A percentile compares a stretch with the other conserved stretches of the same genome.
Conservation (phyloP, 2,113 vertebrate genomes). For the Tapirus terrestris region DNA sequence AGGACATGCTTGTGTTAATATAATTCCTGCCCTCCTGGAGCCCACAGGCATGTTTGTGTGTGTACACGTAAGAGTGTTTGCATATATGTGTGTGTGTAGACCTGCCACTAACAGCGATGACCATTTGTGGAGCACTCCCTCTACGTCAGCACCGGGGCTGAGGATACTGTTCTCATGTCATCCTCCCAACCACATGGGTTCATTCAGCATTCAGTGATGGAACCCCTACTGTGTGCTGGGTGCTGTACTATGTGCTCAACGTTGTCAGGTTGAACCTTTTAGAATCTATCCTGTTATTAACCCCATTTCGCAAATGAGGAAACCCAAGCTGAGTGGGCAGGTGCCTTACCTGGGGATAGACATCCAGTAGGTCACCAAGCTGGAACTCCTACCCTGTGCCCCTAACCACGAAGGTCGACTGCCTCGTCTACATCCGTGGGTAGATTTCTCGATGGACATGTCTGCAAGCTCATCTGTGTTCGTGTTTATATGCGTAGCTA, state of each 20-base stretch:
- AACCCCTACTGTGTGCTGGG: accelerated
- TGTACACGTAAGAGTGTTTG: neutral
- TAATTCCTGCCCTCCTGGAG: neutral
- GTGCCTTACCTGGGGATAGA: neutral
- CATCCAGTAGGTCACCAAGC: too few relatives aligned
- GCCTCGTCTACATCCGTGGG: accelerated
- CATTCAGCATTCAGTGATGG: neutral
- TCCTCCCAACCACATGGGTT: neutral
- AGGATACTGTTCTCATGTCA: neutral
- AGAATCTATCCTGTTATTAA: neutral
- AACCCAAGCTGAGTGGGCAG: neutral
- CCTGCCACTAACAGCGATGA: neutral
- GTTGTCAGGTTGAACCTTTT: neutral
- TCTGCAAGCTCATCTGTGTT: neutral
- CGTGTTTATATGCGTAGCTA: neutral
- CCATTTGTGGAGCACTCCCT: neutral
- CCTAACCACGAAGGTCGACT: neutral
- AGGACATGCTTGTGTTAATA: neutral
- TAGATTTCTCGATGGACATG: neutral
- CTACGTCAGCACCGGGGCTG: neutral
- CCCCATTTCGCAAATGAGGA: neutral
- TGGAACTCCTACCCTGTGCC: too few relatives aligned
- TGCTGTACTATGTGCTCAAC: accelerated
- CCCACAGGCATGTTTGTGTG: neutral
- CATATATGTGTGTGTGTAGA: neutral